A percentile compares a stretch with the other conserved stretches of the same genome.
Evolutionary conservation across 1,140 invertebrate species (phyloP).

Genomic region (Drosophila sproati): DNA sequence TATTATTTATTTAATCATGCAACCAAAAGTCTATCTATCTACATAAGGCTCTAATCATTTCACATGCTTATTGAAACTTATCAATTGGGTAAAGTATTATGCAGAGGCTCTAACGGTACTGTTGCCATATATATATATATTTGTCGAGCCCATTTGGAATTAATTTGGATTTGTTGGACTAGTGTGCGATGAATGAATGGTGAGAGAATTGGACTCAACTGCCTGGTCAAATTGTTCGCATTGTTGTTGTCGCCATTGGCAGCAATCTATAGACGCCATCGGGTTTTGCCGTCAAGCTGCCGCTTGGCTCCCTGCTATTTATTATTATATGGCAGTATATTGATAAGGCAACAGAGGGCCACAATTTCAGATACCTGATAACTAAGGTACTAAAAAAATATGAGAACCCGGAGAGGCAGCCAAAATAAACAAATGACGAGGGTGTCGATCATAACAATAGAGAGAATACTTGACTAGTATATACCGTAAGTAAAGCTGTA

Average conservation of each 20-base stretch:
- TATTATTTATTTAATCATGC: constrained; percentile 8
- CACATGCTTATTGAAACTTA: constrained; percentile 47
- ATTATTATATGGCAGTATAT: constrained; percentile 36
- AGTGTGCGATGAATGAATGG: constrained; percentile 54
- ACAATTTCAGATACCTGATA: constrained; percentile 44
- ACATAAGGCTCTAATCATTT: constrained; percentile 39
- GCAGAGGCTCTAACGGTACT: constrained; percentile 8
- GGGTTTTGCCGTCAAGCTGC: constrained; percentile 51
- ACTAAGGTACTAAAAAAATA: constrained; percentile 16
- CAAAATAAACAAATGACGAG: constrained; percentile 32
- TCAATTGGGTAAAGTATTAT: constrained; percentile 49
- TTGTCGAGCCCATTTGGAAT: constrained; percentile 75
- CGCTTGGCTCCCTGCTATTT: constrained; percentile 69
- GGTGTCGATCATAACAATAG: neutral
- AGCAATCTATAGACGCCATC: constrained; percentile 81
- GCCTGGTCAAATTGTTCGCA: constrained; percentile 68
- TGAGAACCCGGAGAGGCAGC: neutral
- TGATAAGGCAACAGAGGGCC: constrained; percentile 58
- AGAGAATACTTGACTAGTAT: no score
- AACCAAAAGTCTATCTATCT: constrained; percentile 25
- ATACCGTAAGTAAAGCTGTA: no score
- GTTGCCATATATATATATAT: neutral
- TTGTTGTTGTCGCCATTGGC: constrained; percentile 73
- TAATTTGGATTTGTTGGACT: constrained; percentile 74
- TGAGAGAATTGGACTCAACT: neutral